A percentile compares a stretch with the other conserved stretches of the same genome.
Evolutionary conservation across 2,113 vertebrate genomes (phyloP).

Genomic region (Camelus bactrianus): DNA sequence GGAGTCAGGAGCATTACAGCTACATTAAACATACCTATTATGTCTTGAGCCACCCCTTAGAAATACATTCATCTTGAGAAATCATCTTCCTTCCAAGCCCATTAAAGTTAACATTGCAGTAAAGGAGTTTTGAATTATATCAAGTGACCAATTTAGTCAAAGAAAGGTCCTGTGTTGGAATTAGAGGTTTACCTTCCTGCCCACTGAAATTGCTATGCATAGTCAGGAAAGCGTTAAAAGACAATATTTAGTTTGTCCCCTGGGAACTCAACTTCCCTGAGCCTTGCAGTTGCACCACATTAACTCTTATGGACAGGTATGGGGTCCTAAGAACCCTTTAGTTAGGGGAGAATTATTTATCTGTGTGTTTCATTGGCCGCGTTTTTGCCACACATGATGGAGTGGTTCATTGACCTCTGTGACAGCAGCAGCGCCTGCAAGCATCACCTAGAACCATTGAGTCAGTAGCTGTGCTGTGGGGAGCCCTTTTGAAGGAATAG

Average conservation of each 20-base stretch:
- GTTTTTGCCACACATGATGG: background rate
- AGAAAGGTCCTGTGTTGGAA: slow-evolving; percentile 46
- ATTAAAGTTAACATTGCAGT: slow-evolving; percentile 65
- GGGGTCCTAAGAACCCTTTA: background rate
- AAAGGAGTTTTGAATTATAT: slow-evolving; percentile 64
- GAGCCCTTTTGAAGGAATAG: background rate
- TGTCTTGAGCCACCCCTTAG: slow-evolving; percentile 52
- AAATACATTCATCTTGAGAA: slow-evolving; percentile 73
- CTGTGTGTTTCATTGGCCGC: background rate
- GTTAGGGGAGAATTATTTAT: background rate
- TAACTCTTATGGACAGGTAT: background rate
- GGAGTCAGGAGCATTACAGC: slow-evolving; percentile 10
- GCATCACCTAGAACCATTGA: background rate
- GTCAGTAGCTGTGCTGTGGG: background rate
- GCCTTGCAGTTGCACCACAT: background rate
- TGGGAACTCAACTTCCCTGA: background rate
- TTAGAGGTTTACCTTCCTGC: slow-evolving; percentile 40
- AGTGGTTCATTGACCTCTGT: background rate
- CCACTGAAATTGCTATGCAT: background rate
- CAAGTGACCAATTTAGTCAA: slow-evolving; percentile 48
- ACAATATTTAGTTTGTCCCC: background rate
- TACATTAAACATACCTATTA: slow-evolving; percentile 52
- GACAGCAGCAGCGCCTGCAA: background rate
- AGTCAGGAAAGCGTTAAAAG: slow-evolving; percentile 31
- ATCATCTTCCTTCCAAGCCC: slow-evolving; percentile 60